A percentile compares a stretch with the other conserved stretches of the same genome.
Conservation (phyloP, 37 sponge, comb jelly and placozoan genomes). For the Oopsacas minuta region DNA sequence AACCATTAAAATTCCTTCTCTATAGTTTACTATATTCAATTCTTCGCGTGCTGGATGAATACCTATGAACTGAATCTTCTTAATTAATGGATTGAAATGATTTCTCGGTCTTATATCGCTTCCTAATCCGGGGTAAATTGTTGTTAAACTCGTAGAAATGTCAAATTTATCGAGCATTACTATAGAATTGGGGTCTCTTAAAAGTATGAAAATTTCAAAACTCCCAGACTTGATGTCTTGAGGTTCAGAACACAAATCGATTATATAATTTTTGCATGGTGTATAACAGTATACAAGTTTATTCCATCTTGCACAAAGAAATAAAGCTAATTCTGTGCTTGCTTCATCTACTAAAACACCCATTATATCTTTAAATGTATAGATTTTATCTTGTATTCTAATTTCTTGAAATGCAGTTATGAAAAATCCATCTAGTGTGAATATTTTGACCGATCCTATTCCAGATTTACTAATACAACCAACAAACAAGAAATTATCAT, state of each 20-base stretch:
- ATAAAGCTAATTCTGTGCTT: background rate
- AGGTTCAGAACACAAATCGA: no score
- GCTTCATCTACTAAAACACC: background rate
- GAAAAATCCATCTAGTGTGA: background rate
- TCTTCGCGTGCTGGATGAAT: background rate
- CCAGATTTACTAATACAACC: background rate
- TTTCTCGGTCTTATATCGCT: background rate
- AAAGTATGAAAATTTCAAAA: background rate
- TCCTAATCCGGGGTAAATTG: background rate
- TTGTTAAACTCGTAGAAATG: background rate
- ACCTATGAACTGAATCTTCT: background rate
- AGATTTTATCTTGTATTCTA: background rate
- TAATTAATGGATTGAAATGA: background rate
- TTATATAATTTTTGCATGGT: no score
- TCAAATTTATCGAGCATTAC: conserved; percentile 1
- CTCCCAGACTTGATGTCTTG: background rate
- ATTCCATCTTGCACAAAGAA: background rate
- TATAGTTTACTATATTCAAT: background rate
- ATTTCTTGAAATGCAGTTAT: background rate
- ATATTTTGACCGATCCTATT: background rate
- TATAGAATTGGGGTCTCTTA: background rate
- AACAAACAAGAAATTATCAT: background rate
- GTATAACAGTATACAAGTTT: no score
- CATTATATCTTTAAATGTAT: background rate
- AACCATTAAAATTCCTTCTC: background rate